Evolutionary conservation across 2,888 invertebrate genomes (phyloP), one percentile per base, ranked within the genome.

Genomic region (Sarcophaga subvicina): DNA sequence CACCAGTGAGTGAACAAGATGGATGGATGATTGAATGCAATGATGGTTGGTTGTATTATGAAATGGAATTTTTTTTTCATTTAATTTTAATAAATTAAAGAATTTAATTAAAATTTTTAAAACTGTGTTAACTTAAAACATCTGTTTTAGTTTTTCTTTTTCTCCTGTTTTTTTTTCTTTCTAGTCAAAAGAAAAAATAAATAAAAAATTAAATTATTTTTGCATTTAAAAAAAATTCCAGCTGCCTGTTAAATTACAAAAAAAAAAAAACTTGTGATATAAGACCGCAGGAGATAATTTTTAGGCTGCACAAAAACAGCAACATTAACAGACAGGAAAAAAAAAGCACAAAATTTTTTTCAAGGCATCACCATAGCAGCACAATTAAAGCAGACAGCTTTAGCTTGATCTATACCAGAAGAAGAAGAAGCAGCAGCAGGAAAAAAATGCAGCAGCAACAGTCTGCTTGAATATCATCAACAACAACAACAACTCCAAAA

Each of bases 271-370:
- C 17, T 71, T 66, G 83, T 86, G 87, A 85, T 85, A 82, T 80
- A 90, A 88, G 89, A 90, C 91, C 90, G 91, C 91, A 91, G 91
- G 92, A 92, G 91, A 91, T 90, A 91, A 85, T 88, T 88, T 89
- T 88, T 73, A 84, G 75, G 72, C 84, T 88, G 80, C 60, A 71
- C 27, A 83, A 67, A 66, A 49, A 20, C 45, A 84, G 12, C 54
- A 69, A 69, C 70, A 83, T 17, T 54, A 76, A 25, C 66, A 14
- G 11, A 71, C 64, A 79, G 69, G 62, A 67, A 59, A 59, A 20
- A 69, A 59, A 20, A 69, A 27, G 49, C 70, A 22, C 83, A 88
- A 86, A 87, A 79, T 64, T 64, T 75, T 17, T 62, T 17, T 62
- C 20, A 62, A 76, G 71, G 85, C 69, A 76, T 73, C 80, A 79